Conservation (phyloP, 2,113 vertebrate species). For the Irena cyanogastra region DNA sequence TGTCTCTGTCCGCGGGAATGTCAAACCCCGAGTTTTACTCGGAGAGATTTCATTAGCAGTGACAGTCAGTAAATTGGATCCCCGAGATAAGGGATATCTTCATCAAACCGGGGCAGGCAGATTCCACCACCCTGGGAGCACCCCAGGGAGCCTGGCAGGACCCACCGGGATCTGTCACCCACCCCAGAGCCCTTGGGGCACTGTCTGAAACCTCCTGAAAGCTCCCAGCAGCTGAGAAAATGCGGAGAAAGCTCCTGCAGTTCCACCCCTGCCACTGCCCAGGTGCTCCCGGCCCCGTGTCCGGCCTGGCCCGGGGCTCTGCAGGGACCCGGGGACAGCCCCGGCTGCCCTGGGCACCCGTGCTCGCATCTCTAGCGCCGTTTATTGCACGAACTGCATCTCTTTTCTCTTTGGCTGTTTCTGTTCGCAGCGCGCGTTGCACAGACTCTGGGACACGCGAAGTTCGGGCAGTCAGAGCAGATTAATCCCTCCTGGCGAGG, state of each 20-base stretch:
- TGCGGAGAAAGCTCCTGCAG: accelerated
- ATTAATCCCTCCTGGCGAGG: constrained; percentile 27
- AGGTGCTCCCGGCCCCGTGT: not conserved
- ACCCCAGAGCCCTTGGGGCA: accelerated
- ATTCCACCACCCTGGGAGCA: not conserved
- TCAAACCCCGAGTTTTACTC: not conserved
- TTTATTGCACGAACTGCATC: not conserved
- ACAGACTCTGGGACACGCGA: not conserved
- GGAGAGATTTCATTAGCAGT: not conserved
- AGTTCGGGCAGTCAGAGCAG: not conserved
- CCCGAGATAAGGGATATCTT: not conserved
- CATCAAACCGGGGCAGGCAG: not conserved
- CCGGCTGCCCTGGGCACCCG: not conserved
- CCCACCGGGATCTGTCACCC: not conserved
- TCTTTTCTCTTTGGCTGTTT: accelerated
- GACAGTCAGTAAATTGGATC: constrained; percentile 2
- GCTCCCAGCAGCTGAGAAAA: not conserved
- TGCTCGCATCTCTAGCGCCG: not conserved
- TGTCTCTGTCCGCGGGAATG: not conserved
- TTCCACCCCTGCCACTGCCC: too few relatives aligned
- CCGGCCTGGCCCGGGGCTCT: not conserved
- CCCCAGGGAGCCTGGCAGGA: not conserved
- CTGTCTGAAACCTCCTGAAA: not conserved
- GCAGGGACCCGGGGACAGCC: not conserved
- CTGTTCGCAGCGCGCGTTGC: not conserved